Evolutionary conservation across 2,888 invertebrate genomes (phyloP).

Genomic region (Euplexia lucipara): DNA sequence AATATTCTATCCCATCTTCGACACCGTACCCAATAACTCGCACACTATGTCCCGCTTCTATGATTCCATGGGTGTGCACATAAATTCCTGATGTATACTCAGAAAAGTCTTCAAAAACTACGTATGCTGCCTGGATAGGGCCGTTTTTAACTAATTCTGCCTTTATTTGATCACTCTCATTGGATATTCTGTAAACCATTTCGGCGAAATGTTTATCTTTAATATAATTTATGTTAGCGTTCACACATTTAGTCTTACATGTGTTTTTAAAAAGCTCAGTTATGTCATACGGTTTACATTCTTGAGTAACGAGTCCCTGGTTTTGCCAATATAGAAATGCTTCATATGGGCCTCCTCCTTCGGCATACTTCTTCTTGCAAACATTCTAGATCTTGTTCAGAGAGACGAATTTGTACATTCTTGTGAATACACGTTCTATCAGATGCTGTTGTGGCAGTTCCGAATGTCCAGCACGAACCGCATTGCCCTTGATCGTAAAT

Average conservation of each 20-base stretch:
- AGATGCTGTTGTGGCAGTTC: conserved; percentile 39
- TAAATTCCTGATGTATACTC: conserved; percentile 22
- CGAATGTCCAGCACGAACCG: conserved; percentile 54
- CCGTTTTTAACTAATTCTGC: conserved; percentile 48
- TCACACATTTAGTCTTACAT: conserved; percentile 8
- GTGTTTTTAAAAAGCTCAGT: accelerated
- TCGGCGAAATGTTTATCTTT: conserved; percentile 47
- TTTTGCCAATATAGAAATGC: conserved; percentile 32
- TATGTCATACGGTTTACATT: conserved; percentile 47
- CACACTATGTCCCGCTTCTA: neutral
- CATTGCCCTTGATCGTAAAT: conserved; percentile 31
- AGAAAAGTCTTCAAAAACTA: conserved; percentile 11
- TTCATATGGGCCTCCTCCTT: accelerated
- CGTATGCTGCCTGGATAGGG: conserved; percentile 23
- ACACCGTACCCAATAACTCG: conserved; percentile 54
- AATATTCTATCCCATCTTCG: conserved; percentile 37
- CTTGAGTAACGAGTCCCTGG: conserved; percentile 28
- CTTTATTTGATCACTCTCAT: conserved; percentile 27
- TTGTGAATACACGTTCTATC: conserved; percentile 57
- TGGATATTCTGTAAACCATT: conserved; percentile 8
- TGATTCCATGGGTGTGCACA: neutral
- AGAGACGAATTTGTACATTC: conserved; percentile 23
- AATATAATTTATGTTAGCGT: neutral
- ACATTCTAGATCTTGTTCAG: conserved; percentile 52
- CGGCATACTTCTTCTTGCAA: neutral